These are phyloP conservation scores for Trimorus sp. DNA, from an alignment of 2,888 invertebrate species.

Conservation along the genomic window DNA sequence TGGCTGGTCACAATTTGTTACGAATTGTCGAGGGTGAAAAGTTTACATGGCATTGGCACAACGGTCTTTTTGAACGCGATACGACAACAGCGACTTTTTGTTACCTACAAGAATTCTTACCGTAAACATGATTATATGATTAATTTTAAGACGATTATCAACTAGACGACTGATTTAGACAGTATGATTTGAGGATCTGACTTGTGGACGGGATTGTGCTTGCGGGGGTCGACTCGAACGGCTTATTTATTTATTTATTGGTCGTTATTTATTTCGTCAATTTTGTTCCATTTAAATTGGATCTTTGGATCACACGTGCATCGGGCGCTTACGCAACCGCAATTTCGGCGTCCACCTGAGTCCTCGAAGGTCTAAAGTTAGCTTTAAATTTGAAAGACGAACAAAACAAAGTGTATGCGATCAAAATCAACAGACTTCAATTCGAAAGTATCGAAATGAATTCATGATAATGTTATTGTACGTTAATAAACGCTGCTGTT, in stretches of 20 bases:
- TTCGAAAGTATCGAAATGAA: slow-evolving; percentile 39
- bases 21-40: not conserved
- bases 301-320: slow-evolving; percentile 8
- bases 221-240: slow-evolving; percentile 22
- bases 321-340: slow-evolving; percentile 28
- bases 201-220: slow-evolving; percentile 24
- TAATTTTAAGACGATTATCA: slow-evolving; percentile 23
- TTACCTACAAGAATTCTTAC: not conserved
- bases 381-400: slow-evolving; percentile 73
- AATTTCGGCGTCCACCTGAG: slow-evolving; percentile 18
- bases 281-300: slow-evolving; percentile 11
- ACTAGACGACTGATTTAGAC: slow-evolving; percentile 33
- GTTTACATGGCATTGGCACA: slow-evolving; percentile 57
- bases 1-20: slow-evolving; percentile 39
- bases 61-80: slow-evolving; percentile 56
- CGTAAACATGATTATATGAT: not conserved
- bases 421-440: slow-evolving; percentile 49
- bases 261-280: slow-evolving; percentile 24
- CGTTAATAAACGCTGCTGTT: slow-evolving; percentile 80
- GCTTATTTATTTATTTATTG: slow-evolving; percentile 54
- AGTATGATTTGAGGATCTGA: slow-evolving; percentile 33
- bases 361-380: slow-evolving; percentile 69
- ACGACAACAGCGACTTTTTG: slow-evolving; percentile 10
- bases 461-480: slow-evolving; percentile 74
- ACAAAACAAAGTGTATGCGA: slow-evolving; percentile 64